A percentile compares a stretch with the other conserved stretches of the same genome.
Conservation (phyloP, 2,797 vertebrate genomes). For the Hydrocynus forskahlii region DNA sequence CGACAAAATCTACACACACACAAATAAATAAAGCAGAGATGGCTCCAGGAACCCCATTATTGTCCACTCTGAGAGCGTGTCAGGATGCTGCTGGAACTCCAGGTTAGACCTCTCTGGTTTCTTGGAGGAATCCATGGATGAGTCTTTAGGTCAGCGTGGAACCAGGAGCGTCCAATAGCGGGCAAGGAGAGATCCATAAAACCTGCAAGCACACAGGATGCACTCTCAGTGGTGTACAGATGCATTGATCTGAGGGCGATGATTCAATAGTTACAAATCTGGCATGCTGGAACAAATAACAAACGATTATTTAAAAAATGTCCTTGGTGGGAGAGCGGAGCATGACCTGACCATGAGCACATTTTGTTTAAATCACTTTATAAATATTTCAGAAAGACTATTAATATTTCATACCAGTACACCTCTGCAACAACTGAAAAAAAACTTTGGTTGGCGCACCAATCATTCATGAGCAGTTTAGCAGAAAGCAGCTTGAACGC, state of each 20-base stretch:
- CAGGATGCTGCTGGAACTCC: slow-evolving; percentile 1
- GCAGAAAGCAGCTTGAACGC: too few species aligned
- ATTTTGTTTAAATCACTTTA: too few species aligned
- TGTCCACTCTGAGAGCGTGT: neutral
- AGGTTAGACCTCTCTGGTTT: neutral
- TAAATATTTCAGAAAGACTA: too few species aligned
- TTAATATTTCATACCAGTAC: too few species aligned
- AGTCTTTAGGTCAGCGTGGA: neutral
- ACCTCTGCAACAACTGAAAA: too few species aligned
- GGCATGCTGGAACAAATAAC: too few species aligned
- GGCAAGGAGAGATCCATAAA: slow-evolving; percentile 63
- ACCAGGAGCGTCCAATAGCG: slow-evolving; percentile 48
- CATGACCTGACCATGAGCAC: too few species aligned
- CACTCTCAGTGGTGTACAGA: neutral
- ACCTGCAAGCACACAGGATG: slow-evolving; percentile 63
- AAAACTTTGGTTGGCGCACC: too few species aligned
- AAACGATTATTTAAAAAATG: too few species aligned
- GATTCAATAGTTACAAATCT: neutral
- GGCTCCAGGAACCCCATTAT: slow-evolving; percentile 37
- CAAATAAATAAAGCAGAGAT: slow-evolving; percentile 66
- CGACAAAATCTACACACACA: slow-evolving; percentile 72
- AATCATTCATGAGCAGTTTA: too few species aligned
- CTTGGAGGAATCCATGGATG: neutral
- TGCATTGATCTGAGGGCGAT: neutral
- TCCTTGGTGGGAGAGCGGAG: too few species aligned